phyloP scores from a whole-genome alignment of 1,140 invertebrate species.

The Zaprionus taronus region DNA sequence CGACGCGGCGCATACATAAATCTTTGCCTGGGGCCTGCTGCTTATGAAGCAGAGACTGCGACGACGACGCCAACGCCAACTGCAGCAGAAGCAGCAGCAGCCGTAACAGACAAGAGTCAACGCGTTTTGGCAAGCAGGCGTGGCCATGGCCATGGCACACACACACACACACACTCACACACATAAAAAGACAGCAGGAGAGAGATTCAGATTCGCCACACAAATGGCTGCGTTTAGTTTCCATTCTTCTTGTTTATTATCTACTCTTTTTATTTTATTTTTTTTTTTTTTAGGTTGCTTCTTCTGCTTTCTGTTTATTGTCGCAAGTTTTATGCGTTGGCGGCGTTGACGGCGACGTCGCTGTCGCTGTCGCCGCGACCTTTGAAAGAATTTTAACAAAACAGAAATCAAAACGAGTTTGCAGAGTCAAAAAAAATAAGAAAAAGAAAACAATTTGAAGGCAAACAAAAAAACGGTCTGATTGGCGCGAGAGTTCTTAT shows the following conservation, averaged over 20 bases:
- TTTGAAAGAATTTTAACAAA: constrained; percentile 65
- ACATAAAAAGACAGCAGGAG: constrained; percentile 11
- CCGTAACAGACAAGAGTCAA: constrained; percentile 35
- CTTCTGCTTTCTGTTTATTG: constrained; percentile 64
- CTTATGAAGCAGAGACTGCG: constrained; percentile 13
- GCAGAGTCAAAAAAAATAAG: constrained; percentile 18
- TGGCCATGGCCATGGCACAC: constrained; percentile 36
- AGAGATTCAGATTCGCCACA: constrained; percentile 67
- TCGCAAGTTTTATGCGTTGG: constrained; percentile 44
- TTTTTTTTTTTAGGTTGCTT: constrained; percentile 12
- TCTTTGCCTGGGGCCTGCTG: constrained; percentile 42
- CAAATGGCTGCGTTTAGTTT: constrained; percentile 67
- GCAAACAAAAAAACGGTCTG: constrained; percentile 39
- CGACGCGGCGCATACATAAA: constrained; percentile 49
- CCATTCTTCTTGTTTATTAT: constrained; percentile 52
- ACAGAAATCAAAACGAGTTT: constrained; percentile 46
- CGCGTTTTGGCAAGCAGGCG: constrained; percentile 50
- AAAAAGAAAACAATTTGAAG: constrained; percentile 12
- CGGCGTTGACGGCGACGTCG: constrained; percentile 15
- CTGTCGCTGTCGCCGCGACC: constrained; percentile 51
- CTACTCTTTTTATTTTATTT: constrained; percentile 16
- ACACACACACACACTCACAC: constrained; percentile 7
- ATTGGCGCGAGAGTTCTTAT: constrained; percentile 39
- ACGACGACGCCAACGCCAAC: background rate
- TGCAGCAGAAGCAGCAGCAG: constrained; percentile 1